Base-by-base conservation (phyloP, 2,888 invertebrate species). In the Chromoteleia sp. region DNA sequence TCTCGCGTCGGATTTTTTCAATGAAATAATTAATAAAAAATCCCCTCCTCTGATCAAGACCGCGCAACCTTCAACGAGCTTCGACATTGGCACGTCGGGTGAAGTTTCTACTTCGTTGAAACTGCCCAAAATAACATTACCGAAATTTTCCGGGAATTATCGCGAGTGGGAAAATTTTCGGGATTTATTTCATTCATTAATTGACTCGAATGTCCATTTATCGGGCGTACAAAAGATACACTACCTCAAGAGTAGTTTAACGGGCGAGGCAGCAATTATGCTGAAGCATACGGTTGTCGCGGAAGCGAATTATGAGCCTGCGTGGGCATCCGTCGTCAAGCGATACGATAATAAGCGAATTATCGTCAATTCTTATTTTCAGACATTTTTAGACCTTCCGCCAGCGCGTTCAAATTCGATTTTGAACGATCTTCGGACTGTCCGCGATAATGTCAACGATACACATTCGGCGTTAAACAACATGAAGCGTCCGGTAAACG, bases 111-210 rank as follows among this genome's bases (percentile, higher is more conserved):
- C n/a, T n/a, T n/a, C n/a, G n/a, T n/a, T n/a, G n/a, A n/a, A n/a
- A n/a, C n/a, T n/a, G n/a, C n/a, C n/a, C n/a, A n/a, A n/a, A n/a
- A n/a, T n/a, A n/a, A n/a, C n/a, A n/a, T n/a, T n/a, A n/a, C n/a
- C n/a, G n/a, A n/a, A n/a, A n/a, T n/a, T n/a, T n/a, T n/a, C n/a
- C n/a, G n/a, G n/a, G n/a, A n/a, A n/a, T n/a, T n/a, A n/a, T n/a
- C n/a, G n/a, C n/a, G 39, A 52, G 0, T 61, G 45, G 61, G 45
- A 43, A 45, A 61, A 17, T 8, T 61, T 45, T 61, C 25, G 61
- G 5, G 63, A 65, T 12, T 15, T 59, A n/a, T 59, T 59, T 15
- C 6, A 10, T n/a, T 48, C 50, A n/a, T 25, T 50, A 21, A 50
- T 65, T 7, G 63, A 48, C 10, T 12, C 10, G 5, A 68, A 68